Percentiles rank a stretch among this genome's conserved stretches.
Evolutionary conservation across 2,113 vertebrate genomes (phyloP).

Genomic region (Pteruthius melanotis): DNA sequence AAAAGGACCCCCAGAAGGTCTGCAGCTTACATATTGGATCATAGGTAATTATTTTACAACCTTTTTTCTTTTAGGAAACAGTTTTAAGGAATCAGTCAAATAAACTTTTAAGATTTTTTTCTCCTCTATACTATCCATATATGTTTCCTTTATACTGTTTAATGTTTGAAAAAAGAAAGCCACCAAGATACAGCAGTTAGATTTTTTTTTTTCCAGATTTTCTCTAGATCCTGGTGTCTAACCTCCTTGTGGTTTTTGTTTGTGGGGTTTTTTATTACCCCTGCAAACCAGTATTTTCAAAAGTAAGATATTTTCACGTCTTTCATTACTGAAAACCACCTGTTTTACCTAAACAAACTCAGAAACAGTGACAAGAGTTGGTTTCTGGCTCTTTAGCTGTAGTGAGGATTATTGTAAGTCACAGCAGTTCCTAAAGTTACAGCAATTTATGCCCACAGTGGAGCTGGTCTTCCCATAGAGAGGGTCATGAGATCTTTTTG

Average conservation of each 20-base stretch:
- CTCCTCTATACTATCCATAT: not conserved
- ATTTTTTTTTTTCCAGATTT: not conserved
- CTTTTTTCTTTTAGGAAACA: not conserved
- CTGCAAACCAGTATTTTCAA: not conserved
- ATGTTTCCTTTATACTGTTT: not conserved
- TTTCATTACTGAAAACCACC: constrained; percentile 8
- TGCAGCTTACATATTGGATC: constrained; percentile 85
- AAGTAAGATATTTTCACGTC: constrained; percentile 11
- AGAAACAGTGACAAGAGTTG: not conserved
- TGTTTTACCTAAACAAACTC: not conserved
- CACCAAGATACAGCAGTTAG: not conserved
- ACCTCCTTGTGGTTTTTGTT: not conserved
- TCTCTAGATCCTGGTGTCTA: not conserved
- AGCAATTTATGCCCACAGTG: not conserved
- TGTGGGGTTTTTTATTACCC: not conserved
- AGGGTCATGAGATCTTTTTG: not conserved
- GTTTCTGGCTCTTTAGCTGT: not conserved
- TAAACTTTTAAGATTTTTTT: not conserved
- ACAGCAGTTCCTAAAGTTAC: not conserved
- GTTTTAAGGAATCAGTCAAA: not conserved
- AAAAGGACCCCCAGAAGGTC: constrained; percentile 83
- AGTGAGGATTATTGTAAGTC: not conserved
- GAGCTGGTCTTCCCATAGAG: not conserved
- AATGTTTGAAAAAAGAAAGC: not conserved
- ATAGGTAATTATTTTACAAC: constrained; percentile 77